A percentile compares a stretch with the other conserved stretches of the same genome.
Evolutionary conservation across 2,797 vertebrate genomes (phyloP).

Genomic region (Sebastes itinus): DNA sequence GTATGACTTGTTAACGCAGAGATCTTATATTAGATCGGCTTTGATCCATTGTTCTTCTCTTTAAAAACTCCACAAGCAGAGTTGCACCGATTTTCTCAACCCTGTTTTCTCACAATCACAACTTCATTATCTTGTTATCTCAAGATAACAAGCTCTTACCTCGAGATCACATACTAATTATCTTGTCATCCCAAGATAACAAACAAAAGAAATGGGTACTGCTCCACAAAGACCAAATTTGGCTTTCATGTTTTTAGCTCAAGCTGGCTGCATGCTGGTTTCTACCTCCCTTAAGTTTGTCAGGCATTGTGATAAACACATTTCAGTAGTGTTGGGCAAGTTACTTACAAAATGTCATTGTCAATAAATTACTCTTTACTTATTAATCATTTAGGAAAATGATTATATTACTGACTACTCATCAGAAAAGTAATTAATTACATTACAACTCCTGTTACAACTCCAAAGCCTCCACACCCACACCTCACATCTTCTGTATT

Average conservation of each 20-base stretch:
- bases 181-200: conserved; percentile 44
- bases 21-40: neutral
- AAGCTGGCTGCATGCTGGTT: neutral
- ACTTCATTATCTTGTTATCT: conserved; percentile 56
- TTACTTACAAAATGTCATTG: neutral
- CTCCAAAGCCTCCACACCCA: neutral
- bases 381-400: neutral
- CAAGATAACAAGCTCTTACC: conserved; percentile 48
- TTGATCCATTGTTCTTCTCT: conserved; percentile 11
- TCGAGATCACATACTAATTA: conserved; percentile 53
- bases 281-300: neutral
- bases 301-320: neutral
- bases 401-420: neutral
- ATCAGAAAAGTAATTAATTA: neutral
- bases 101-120: conserved; percentile 50
- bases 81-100: conserved; percentile 15
- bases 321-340: neutral
- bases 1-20: neutral
- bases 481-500: neutral
- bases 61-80: conserved; percentile 10
- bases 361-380: neutral
- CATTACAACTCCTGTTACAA: neutral
- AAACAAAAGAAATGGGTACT: neutral
- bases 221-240: neutral
- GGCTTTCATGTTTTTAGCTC: neutral